phyloP scores from a whole-genome alignment of 2,797 vertebrate species.

The Falco columbarius region DNA sequence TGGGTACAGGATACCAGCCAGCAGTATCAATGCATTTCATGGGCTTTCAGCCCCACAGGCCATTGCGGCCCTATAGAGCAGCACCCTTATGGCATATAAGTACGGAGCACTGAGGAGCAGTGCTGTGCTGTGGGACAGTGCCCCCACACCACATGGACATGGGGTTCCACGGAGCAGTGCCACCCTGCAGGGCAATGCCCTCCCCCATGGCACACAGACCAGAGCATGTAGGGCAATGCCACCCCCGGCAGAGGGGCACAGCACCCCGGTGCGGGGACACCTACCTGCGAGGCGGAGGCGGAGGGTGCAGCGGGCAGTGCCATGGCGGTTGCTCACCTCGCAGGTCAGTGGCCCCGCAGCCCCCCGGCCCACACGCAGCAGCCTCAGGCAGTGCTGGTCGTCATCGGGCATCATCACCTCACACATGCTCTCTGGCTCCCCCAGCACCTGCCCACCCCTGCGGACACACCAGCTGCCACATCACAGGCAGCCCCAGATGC shows the following conservation, averaged over 20 bases:
- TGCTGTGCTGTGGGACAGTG: neutral
- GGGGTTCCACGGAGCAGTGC: neutral
- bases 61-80: neutral
- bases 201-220: neutral
- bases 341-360: conserved; percentile 86
- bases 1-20: neutral
- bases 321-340: conserved; percentile 87
- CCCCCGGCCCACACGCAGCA: conserved; percentile 80
- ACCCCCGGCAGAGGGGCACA: fast-evolving
- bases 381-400: conserved; percentile 88
- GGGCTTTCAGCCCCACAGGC: neutral
- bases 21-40: neutral
- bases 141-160: neutral
- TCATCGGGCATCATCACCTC: conserved; percentile 94
- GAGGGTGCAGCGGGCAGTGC: conserved; percentile 86
- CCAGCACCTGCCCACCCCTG: conserved; percentile 83
- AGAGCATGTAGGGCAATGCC: neutral
- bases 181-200: neutral
- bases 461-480: neutral
- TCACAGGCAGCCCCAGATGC: neutral
- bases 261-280: neutral
- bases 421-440: conserved; percentile 78
- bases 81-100: fast-evolving
- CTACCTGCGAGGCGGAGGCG: conserved; percentile 88
- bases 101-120: neutral